These are phyloP conservation scores for Stenotaenia linearis DNA, from an alignment of 2,888 invertebrate species.

Conservation along the genomic window DNA sequence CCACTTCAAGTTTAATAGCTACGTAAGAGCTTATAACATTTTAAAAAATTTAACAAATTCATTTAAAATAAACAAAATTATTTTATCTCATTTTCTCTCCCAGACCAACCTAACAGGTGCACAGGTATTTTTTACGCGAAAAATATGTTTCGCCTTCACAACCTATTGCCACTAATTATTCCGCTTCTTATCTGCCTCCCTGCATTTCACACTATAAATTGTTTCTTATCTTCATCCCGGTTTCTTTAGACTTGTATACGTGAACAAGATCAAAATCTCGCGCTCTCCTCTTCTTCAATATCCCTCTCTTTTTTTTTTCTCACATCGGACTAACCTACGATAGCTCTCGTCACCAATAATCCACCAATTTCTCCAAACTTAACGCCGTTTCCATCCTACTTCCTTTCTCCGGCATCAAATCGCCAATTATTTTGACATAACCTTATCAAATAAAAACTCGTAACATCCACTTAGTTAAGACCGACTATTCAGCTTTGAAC, in stretches of 20 bases:
- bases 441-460: neutral
- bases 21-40: neutral
- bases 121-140: neutral
- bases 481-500: neutral
- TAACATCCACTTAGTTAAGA: neutral
- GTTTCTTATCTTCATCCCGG: neutral
- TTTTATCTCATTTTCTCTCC: neutral
- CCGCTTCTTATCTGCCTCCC: neutral
- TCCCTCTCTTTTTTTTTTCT: neutral
- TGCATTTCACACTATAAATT: neutral
- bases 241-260: neutral
- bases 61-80: neutral
- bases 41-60: neutral
- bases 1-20: neutral
- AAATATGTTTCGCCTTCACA: neutral
- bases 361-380: neutral
- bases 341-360: neutral
- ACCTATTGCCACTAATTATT: neutral
- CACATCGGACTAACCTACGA: neutral
- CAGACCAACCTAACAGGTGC: neutral
- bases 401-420: neutral
- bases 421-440: neutral
- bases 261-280: neutral
- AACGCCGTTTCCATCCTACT: neutral
- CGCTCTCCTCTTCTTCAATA: neutral